phyloP scores from a whole-genome alignment of 2,888 invertebrate genomes.

The Xestia c-nigrum region DNA sequence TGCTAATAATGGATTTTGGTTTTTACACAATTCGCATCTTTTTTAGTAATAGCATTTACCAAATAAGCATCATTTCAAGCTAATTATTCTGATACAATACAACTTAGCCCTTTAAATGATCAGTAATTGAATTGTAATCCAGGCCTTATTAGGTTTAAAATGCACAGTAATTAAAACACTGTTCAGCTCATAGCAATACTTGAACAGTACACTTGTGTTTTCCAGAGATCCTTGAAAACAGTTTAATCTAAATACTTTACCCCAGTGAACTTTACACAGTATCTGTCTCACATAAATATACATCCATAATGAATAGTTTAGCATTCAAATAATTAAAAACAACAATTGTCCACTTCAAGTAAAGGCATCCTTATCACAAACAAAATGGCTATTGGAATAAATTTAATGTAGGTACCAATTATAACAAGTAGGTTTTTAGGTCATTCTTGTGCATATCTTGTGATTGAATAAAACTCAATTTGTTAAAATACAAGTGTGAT shows the following conservation, averaged over 20 bases:
- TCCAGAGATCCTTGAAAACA: slow-evolving; percentile 40
- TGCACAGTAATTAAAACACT: not conserved
- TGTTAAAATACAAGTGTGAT: not conserved
- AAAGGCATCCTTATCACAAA: slow-evolving; percentile 59
- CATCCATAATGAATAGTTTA: slow-evolving; percentile 44
- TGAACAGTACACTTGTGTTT: slow-evolving; percentile 25
- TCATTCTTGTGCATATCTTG: slow-evolving; percentile 56
- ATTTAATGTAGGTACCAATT: slow-evolving; percentile 63
- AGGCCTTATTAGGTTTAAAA: not conserved
- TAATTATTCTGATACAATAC: not conserved
- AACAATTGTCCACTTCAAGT: slow-evolving; percentile 40
- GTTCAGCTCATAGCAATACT: not conserved
- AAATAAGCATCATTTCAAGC: not conserved
- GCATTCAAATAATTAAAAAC: slow-evolving; percentile 44
- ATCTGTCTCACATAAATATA: slow-evolving; percentile 38
- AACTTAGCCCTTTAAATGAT: not conserved
- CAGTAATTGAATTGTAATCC: not conserved
- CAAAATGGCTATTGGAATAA: slow-evolving; percentile 60
- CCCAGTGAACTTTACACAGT: slow-evolving; percentile 48
- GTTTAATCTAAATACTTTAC: slow-evolving; percentile 47
- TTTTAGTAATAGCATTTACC: not conserved
- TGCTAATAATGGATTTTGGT: not conserved
- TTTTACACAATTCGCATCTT: not conserved
- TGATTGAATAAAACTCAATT: slow-evolving; percentile 19
- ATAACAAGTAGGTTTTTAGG: slow-evolving; percentile 71